Evolutionary conservation across 2,113 vertebrate genomes (phyloP).

Genomic region (Dipodomys spectabilis): DNA sequence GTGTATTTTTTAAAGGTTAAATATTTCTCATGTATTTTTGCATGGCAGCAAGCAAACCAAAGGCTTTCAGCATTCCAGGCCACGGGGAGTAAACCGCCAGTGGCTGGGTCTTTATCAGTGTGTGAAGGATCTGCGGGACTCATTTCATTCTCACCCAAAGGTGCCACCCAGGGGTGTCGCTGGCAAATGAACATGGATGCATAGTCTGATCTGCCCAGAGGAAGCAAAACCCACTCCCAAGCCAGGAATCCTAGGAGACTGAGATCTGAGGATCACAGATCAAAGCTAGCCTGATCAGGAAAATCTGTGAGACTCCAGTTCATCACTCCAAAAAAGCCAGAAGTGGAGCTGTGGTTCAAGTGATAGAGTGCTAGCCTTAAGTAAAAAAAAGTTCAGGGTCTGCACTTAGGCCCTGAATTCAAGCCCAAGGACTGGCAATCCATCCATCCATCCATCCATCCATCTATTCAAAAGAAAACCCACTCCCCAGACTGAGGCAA

Average conservation of each 20-base stretch:
- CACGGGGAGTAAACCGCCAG: neutral
- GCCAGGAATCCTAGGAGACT: too few species aligned
- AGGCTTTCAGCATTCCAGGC: conserved; percentile 74
- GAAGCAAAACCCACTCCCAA: neutral
- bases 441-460: too few species aligned
- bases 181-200: conserved; percentile 10
- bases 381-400: too few species aligned
- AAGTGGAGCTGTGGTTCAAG: too few species aligned
- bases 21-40: conserved; percentile 78
- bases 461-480: neutral
- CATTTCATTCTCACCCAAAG: conserved; percentile 35
- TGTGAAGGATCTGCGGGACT: conserved; percentile 57
- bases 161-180: conserved; percentile 57
- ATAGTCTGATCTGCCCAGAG: conserved; percentile 27
- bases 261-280: too few species aligned
- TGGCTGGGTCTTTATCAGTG: conserved; percentile 60
- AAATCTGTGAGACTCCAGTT: too few species aligned
- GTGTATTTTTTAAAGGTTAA: conserved; percentile 79
- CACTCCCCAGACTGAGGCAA: neutral
- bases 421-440: too few species aligned
- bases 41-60: conserved; percentile 60
- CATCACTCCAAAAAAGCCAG: too few species aligned
- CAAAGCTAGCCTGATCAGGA: too few species aligned
- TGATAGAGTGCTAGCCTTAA: too few species aligned
- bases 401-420: too few species aligned